These are phyloP conservation scores for Pentamera pediparva DNA, from an alignment of 53 echinoderm and acorn worm species.

Conservation along the genomic window DNA sequence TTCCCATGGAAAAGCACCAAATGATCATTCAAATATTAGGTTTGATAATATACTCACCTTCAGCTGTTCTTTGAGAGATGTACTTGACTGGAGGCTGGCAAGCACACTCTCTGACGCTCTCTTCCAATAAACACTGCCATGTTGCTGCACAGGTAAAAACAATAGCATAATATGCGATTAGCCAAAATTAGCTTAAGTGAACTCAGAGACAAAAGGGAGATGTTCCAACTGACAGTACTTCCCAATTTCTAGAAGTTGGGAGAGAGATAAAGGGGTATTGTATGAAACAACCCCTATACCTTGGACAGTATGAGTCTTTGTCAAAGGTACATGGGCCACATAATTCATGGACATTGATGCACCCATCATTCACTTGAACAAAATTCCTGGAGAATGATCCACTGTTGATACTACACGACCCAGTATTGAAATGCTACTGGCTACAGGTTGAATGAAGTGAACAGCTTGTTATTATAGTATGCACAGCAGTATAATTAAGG, in stretches of 20 bases:
- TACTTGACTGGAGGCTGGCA: constrained; percentile 52
- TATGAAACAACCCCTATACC: neutral
- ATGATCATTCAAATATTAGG: no score
- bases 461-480: no score
- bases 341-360: no score
- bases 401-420: no score
- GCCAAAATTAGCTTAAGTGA: neutral
- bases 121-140: constrained; percentile 97
- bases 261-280: neutral
- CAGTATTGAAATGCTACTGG: no score
- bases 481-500: no score
- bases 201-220: neutral
- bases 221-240: neutral
- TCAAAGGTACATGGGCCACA: neutral
- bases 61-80: constrained; percentile 62
- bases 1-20: no score
- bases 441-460: no score
- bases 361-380: no score
- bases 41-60: constrained; percentile 45
- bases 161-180: neutral
- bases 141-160: constrained; percentile 53
- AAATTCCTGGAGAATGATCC: no score
- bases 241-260: no score
- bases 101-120: constrained; percentile 42
- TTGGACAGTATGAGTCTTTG: neutral